These are phyloP conservation scores for Ceratina calcarata DNA, from an alignment of 1,140 invertebrate species.

Conservation along the genomic window DNA sequence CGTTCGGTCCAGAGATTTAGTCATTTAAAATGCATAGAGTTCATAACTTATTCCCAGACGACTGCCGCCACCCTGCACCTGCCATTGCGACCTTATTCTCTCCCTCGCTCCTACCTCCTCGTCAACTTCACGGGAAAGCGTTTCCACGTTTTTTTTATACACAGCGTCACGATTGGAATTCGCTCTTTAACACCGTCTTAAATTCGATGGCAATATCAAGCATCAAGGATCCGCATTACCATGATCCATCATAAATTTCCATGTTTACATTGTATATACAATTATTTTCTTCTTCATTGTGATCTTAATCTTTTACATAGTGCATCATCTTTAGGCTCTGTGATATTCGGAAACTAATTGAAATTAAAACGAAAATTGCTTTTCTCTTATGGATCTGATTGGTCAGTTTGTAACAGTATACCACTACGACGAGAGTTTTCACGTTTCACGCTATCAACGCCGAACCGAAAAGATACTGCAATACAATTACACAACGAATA, in stretches of 20 bases:
- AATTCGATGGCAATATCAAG: not conserved
- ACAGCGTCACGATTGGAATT: not conserved
- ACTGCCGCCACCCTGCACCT: conserved; percentile 35
- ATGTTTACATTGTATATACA: too few species aligned
- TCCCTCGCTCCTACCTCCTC: not conserved
- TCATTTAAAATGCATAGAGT: conserved; percentile 77
- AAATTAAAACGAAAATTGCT: not conserved
- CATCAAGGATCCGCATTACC: too few species aligned
- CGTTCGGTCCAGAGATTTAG: conserved; percentile 74
- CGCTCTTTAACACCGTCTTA: conserved; percentile 35
- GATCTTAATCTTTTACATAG: too few species aligned
- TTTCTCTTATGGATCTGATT: not conserved
- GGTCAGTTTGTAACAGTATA: too few species aligned
- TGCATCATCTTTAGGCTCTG: too few species aligned
- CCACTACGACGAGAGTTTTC: not conserved
- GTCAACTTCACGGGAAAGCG: conserved; percentile 28
- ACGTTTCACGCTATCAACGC: not conserved
- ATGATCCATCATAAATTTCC: too few species aligned
- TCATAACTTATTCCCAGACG: conserved; percentile 74
- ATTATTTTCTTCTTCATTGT: too few species aligned
- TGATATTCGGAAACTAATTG: too few species aligned
- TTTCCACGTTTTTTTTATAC: conserved; percentile 41
- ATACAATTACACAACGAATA: conserved; percentile 8
- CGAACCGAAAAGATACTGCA: not conserved
- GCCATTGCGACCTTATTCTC: conserved; percentile 36